A percentile compares a stretch with the other conserved stretches of the same genome.
Conservation (phyloP, 2,888 invertebrate species). For the Cheilosia impressa region DNA sequence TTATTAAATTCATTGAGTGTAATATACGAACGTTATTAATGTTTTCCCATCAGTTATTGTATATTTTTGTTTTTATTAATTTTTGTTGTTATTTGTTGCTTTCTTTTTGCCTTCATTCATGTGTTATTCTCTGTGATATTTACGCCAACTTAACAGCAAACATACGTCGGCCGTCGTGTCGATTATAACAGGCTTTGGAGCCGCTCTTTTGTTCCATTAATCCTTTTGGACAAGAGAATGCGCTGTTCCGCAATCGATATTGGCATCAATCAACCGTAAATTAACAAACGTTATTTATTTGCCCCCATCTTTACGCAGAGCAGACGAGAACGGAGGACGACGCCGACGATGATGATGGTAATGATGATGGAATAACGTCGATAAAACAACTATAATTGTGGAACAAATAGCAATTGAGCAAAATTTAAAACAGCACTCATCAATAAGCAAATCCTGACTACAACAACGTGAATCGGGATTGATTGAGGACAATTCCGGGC, state of each 20-base stretch:
- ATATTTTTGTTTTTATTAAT: background rate
- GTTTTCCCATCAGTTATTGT: background rate
- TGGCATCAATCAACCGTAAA: constrained; percentile 70
- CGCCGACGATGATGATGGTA: constrained; percentile 18
- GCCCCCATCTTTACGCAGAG: background rate
- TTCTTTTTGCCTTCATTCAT: background rate
- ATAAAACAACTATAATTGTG: constrained; percentile 60
- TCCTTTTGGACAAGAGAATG: constrained; percentile 17
- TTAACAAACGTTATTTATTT: constrained; percentile 69
- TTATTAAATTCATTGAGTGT: background rate
- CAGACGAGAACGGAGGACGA: constrained; percentile 8
- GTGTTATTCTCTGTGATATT: constrained; percentile 17
- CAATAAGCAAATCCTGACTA: constrained; percentile 29
- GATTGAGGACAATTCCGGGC: too few species aligned
- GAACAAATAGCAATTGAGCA: constrained; percentile 65
- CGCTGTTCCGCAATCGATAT: constrained; percentile 50
- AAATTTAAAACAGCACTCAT: constrained; percentile 65
- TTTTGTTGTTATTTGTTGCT: constrained; percentile 5
- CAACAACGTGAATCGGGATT: background rate
- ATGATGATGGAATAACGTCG: constrained; percentile 45
- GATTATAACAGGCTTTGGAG: background rate
- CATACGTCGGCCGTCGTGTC: constrained; percentile 16
- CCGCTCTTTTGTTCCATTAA: constrained; percentile 31
- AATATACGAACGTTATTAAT: background rate
- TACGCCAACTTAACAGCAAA: constrained; percentile 38